Evolutionary conservation across 2,797 vertebrate species (phyloP).

Genomic region (Ammospiza maritima): DNA sequence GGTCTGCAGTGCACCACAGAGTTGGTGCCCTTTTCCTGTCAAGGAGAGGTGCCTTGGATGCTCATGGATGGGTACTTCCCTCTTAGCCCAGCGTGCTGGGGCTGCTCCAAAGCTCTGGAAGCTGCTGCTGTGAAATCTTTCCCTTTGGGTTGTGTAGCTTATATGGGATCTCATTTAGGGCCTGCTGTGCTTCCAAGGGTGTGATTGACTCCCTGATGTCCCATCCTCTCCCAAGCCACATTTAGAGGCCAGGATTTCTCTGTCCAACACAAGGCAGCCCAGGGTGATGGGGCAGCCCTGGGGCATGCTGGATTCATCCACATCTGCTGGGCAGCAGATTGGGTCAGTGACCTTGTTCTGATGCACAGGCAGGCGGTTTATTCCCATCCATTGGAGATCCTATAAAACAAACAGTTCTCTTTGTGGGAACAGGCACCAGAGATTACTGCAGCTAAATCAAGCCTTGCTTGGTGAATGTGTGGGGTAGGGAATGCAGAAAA

Average conservation of each 20-base stretch:
- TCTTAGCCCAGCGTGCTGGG: background rate
- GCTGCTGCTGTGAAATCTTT: background rate
- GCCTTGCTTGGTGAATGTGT: background rate
- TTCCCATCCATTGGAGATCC: background rate
- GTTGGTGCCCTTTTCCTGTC: background rate
- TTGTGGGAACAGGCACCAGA: slow-evolving; percentile 14
- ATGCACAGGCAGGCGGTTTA: background rate
- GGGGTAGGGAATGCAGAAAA: background rate
- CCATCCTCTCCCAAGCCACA: background rate
- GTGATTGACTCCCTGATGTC: background rate
- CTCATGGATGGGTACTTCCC: no score
- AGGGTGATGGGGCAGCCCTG: background rate
- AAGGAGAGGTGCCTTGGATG: background rate
- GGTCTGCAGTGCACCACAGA: background rate
- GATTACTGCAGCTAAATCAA: slow-evolving; percentile 26
- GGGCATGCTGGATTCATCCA: background rate
- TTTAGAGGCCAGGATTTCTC: background rate
- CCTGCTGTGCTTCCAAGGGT: background rate
- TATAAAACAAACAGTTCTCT: slow-evolving; percentile 4
- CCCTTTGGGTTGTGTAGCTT: background rate
- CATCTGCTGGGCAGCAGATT: background rate
- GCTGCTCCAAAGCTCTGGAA: background rate
- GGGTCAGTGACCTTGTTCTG: background rate
- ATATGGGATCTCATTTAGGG: background rate
- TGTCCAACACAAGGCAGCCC: background rate